Conservation (phyloP, 2,888 invertebrate genomes). For the Ormyrus nitidulus region DNA sequence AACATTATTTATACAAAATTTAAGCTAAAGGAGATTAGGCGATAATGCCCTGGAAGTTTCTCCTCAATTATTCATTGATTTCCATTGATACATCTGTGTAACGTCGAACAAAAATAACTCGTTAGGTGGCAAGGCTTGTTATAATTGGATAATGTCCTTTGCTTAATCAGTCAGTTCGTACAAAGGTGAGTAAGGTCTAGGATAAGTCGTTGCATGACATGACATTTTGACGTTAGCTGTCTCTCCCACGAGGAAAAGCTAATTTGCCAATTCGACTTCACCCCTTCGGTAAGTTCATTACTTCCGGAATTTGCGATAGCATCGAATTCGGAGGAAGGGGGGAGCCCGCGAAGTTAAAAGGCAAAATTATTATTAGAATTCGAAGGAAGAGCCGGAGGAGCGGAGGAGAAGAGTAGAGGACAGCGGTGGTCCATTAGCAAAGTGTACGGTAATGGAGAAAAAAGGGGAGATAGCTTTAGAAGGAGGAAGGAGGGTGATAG, state of each 20-base stretch:
- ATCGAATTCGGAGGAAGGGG: too few relatives aligned
- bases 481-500: constrained; percentile 10
- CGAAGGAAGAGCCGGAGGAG: too few relatives aligned
- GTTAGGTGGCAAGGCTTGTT: constrained; percentile 11
- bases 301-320: neutral
- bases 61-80: constrained; percentile 27
- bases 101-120: constrained; percentile 27
- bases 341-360: too few relatives aligned
- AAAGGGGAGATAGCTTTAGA: constrained; percentile 14
- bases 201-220: constrained; percentile 51
- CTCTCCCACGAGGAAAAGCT: constrained; percentile 19
- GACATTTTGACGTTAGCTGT: constrained; percentile 45
- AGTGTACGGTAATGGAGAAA: constrained; percentile 45
- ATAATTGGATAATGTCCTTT: constrained; percentile 34
- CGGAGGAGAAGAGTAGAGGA: too few relatives aligned
- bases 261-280: constrained; percentile 29
- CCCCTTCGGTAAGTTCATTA: constrained; percentile 16
- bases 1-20: too few relatives aligned
- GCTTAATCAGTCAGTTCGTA: constrained; percentile 21
- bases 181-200: constrained; percentile 41
- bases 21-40: neutral
- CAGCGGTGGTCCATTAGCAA: constrained; percentile 41
- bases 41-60: constrained; percentile 24
- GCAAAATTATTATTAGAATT: too few relatives aligned
- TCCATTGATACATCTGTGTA: neutral